Conservation (phyloP, 2,113 vertebrate species). For the Elachura formosa region DNA sequence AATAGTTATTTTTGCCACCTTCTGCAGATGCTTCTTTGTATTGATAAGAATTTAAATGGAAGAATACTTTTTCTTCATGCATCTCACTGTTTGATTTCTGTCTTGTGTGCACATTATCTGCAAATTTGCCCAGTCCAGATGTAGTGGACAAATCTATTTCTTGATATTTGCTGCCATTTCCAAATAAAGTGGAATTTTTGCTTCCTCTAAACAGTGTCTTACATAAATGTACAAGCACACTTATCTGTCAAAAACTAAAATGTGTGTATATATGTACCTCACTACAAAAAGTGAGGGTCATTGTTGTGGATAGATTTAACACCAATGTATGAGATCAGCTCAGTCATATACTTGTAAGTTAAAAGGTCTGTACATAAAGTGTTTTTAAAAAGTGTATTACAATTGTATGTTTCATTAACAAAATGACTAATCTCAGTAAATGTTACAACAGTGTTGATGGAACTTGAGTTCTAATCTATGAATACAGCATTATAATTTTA, state of each 20-base stretch:
- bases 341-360: not conserved
- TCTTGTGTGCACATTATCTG: not conserved
- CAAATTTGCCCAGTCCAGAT: not conserved
- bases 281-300: not conserved
- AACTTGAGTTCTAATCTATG: slow-evolving; percentile 27
- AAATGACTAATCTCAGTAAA: slow-evolving; percentile 53
- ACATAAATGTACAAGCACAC: not conserved
- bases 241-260: not conserved
- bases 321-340: not conserved
- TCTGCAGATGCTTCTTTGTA: not conserved
- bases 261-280: not conserved
- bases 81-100: not conserved
- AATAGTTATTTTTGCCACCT: not conserved
- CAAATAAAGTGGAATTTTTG: not conserved
- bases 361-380: not conserved
- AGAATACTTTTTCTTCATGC: not conserved
- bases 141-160: not conserved
- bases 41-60: not conserved
- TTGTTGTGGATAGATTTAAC: not conserved
- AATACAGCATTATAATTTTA: slow-evolving; percentile 53
- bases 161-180: not conserved
- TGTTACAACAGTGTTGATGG: not conserved
- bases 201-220: not conserved
- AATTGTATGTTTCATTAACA: not conserved
- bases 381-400: not conserved